These are phyloP conservation scores for Andricus curvator DNA, from an alignment of 2,888 invertebrate genomes.

Conservation along the genomic window DNA sequence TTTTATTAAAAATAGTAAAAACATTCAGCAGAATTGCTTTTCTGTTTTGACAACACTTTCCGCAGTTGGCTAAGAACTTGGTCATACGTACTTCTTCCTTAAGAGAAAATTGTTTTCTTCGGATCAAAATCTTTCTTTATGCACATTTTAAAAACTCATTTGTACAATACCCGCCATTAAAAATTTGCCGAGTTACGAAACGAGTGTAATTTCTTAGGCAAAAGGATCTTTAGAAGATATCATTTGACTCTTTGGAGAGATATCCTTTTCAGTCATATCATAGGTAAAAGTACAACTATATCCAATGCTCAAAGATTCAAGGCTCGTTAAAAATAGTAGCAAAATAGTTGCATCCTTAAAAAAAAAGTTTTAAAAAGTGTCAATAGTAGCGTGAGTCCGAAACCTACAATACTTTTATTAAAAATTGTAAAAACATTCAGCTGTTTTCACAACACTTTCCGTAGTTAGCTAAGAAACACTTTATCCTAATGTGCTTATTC, in stretches of 20 bases:
- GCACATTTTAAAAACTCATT: neutral
- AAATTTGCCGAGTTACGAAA: neutral
- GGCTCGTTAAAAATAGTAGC: too few relatives aligned
- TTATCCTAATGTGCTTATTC: neutral
- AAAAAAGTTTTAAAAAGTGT: too few relatives aligned
- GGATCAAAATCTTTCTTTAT: neutral
- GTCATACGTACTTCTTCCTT: neutral
- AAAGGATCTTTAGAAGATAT: neutral
- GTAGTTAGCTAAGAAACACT: neutral
- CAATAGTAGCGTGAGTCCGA: too few relatives aligned
- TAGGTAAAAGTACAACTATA: neutral
- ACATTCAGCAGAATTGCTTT: neutral
- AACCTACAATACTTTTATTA: too few relatives aligned
- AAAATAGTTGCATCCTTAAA: too few relatives aligned
- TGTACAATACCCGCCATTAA: neutral
- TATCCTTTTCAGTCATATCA: neutral
- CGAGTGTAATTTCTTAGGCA: neutral
- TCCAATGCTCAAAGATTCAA: neutral
- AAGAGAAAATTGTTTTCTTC: neutral
- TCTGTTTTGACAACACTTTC: neutral
- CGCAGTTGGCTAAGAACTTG: neutral
- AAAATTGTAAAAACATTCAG: too few relatives aligned
- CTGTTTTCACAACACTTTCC: neutral
- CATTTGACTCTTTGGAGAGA: neutral
- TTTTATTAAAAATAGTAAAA: neutral